Percentiles rank a stretch among this genome's conserved stretches.
phyloP scores from a whole-genome alignment of 2,113 vertebrate genomes.

The Puffinus mauretanicus region DNA sequence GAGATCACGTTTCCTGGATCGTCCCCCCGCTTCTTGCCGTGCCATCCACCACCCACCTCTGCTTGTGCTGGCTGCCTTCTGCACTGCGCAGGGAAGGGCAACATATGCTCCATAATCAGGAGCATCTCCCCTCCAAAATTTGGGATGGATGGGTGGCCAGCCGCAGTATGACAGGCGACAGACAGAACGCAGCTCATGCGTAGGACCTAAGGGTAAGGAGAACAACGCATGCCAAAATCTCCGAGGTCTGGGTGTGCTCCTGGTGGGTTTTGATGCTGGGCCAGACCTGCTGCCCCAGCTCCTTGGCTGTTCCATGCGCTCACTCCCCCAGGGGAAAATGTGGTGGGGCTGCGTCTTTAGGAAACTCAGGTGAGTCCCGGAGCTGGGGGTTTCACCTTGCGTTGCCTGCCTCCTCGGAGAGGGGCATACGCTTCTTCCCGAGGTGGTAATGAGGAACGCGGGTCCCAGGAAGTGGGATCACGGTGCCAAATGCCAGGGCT shows the following conservation, averaged over 20 bases:
- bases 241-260: not conserved
- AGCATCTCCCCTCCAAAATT: not conserved
- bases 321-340: fast-evolving
- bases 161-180: not conserved
- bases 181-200: not conserved
- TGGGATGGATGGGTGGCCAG: not conserved
- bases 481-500: not conserved
- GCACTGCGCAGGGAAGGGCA: not conserved
- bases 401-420: not conserved
- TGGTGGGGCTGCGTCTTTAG: not conserved
- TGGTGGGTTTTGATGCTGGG: not conserved
- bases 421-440: not conserved
- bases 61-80: not conserved
- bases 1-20: not conserved
- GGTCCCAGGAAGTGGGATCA: not conserved
- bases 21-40: fast-evolving
- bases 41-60: not conserved
- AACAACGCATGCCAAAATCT: not conserved
- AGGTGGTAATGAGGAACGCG: not conserved
- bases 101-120: not conserved
- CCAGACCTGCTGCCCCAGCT: not conserved
- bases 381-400: not conserved
- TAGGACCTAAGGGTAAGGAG: not conserved
- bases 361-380: not conserved
- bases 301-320: not conserved